Base-by-base conservation (phyloP, 64 coral and sea anemone species). In the Stichodactyla mertensii region DNA sequence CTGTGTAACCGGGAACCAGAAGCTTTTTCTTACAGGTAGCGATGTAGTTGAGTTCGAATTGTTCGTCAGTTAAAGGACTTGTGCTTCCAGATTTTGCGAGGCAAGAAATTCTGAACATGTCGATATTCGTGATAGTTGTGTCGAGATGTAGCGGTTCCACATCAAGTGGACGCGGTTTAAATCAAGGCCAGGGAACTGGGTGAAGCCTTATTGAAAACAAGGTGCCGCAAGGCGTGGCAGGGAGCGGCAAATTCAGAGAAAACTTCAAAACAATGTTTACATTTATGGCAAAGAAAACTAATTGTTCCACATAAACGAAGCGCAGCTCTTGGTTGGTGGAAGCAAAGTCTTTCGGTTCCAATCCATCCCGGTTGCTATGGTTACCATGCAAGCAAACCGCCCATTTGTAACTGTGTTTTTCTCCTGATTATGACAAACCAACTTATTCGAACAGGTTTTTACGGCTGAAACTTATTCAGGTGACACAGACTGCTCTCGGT, bases 1-100 rank as follows among this genome's bases (percentile, higher is more conserved):
- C 77, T 7, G 89, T 91, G 52, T 87, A 91, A 16, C 79, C 57
- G 12, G 89, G 89, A 11, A 51, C 13, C 7, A 81, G 53, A 10
- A n/a, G 16, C 22, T 81, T 81, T 5, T 20, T 9, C 18, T 81
- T 55, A 26, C 22, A 80, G 36, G 78, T 36, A 66, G 62, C 62
- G 62, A 66, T 66, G 62, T 66, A 20, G 18, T 66, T 66, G 18
- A 66, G 19, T 66, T 66, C 62, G 27, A 80, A 80, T 26, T 52
- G 36, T 16, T 52, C 36, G 36, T 80, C 78, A 5, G 36, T 80
- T 51, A 51, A n/a, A 20, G 78, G 78, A 24, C 78, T 80, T 80
- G 78, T 80, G 28, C 36, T 51, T 52, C 78, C 53, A 26, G 78
- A 52, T 23, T 6, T 81, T 0, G 62, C 62, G 12, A 66, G 9